Conservation (phyloP, 2,888 invertebrate genomes). For the Polyommatus iphigenia region DNA sequence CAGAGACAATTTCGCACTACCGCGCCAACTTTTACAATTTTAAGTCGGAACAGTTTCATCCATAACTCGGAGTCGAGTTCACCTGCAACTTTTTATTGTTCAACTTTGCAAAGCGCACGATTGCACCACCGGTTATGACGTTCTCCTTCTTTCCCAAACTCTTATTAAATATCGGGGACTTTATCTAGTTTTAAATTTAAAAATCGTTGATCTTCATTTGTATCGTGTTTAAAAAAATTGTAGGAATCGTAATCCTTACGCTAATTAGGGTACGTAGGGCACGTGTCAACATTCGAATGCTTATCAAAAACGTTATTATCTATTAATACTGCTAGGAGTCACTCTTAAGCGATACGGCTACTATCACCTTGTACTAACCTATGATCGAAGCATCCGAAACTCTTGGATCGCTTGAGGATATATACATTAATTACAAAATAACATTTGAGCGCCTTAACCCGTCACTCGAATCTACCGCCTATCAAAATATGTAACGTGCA, state of each 20-base stretch:
- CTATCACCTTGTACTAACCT: conserved; percentile 77
- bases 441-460: conserved; percentile 58
- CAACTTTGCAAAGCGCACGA: conserved; percentile 42
- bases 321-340: conserved; percentile 28
- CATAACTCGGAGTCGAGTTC: conserved; percentile 41
- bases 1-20: conserved; percentile 37
- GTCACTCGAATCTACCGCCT: not conserved
- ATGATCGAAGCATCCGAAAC: conserved; percentile 66
- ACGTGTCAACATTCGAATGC: conserved; percentile 13
- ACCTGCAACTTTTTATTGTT: conserved; percentile 43
- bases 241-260: conserved; percentile 7
- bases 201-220: conserved; percentile 22
- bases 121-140: conserved; percentile 38
- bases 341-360: conserved; percentile 53
- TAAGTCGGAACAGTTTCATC: conserved; percentile 41
- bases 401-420: conserved; percentile 51
- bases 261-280: conserved; percentile 7
- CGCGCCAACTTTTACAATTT: conserved; percentile 43
- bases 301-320: conserved; percentile 26
- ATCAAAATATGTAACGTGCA: conserved; percentile 18
- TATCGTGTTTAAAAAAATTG: not conserved
- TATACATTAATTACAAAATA: conserved; percentile 73
- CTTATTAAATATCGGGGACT: conserved; percentile 26
- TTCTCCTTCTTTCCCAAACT: conserved; percentile 35
- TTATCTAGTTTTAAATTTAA: conserved; percentile 9